Evolutionary conservation across 2,888 invertebrate genomes (phyloP).

Genomic region (Athrips mouffetella): DNA sequence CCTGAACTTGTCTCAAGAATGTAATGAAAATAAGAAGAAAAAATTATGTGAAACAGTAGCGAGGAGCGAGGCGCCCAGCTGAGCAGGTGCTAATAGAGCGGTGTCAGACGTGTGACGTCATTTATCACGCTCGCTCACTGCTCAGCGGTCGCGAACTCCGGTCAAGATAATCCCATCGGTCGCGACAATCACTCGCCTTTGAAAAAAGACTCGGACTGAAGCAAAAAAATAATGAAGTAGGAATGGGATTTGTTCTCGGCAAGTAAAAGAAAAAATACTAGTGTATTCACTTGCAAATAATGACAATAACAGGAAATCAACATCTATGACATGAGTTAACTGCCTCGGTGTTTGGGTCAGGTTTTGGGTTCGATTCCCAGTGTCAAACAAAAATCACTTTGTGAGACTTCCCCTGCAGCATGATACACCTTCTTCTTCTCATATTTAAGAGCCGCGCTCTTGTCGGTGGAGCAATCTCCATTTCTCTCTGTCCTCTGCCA

Average conservation of each 20-base stretch:
- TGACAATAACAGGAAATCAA: no score
- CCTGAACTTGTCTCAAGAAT: background rate
- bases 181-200: conserved; percentile 5
- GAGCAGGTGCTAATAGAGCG: conserved; percentile 26
- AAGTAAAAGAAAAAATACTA: no score
- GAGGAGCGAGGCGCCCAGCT: conserved; percentile 24
- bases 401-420: no score
- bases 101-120: conserved; percentile 17
- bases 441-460: no score
- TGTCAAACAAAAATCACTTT: no score
- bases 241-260: background rate
- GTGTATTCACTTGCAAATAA: no score
- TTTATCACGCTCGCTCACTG: conserved; percentile 13
- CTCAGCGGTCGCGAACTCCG: conserved; percentile 7
- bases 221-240: background rate
- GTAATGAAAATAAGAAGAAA: background rate
- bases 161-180: conserved; percentile 7
- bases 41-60: background rate
- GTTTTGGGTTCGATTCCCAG: no score
- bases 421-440: no score
- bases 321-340: no score
- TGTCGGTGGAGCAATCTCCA: no score
- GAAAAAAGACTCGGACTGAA: background rate
- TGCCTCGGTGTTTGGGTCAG: no score
- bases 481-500: no score